Base-by-base conservation (phyloP, 30 jellyfish, hydroid and myxozoan genomes). In the Turritopsis rubra region DNA sequence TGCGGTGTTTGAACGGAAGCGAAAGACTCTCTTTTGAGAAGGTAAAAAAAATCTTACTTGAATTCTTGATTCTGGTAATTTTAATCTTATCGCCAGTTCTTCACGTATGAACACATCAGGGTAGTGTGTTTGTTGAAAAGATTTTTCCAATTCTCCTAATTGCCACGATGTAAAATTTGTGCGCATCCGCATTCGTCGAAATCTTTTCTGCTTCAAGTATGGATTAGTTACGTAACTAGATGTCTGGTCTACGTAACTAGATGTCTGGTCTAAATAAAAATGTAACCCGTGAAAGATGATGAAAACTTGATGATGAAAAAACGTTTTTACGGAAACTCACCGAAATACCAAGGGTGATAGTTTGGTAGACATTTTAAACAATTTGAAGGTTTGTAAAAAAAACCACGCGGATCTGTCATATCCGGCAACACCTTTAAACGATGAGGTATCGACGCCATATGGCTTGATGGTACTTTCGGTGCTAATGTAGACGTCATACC, bases 121-220 rank as follows among this genome's bases (percentile, higher is more conserved):
- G 77, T 90, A 90, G 75, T 90, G 97, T 0, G 97, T 85, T 66
- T 80, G 85, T 52, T 68, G 72, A 66, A 90, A 90, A n/a, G 97
- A 90, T 29, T 65, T 73, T 54, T 90, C 97, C 28, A 90, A 79
- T 52, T 90, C 97, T 28, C 83, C 95, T 22, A 90, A 76, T 84
- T 90, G 97, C 97, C 97, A 90, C 66, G 97, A 75, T 1, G 97
- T 82, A 83, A 90, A 90, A 29, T 90, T 90, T 53, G 97, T 90
- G 16, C 97, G 85, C 60, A 90, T 90, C 66, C 97, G 89, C 95
- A 90, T 90, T 52, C 97, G 87, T 21, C 97, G 89, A 22, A 82
- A 27, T 53, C 85, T 52, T 54, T 74, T 88, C 9, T 84, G 94
- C 21, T 75, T 89, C 60, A 5, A 41, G 60, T 41, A 41, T 3